Conservation (phyloP, 2,113 vertebrate species). For the Cyanoderma ruficeps region DNA sequence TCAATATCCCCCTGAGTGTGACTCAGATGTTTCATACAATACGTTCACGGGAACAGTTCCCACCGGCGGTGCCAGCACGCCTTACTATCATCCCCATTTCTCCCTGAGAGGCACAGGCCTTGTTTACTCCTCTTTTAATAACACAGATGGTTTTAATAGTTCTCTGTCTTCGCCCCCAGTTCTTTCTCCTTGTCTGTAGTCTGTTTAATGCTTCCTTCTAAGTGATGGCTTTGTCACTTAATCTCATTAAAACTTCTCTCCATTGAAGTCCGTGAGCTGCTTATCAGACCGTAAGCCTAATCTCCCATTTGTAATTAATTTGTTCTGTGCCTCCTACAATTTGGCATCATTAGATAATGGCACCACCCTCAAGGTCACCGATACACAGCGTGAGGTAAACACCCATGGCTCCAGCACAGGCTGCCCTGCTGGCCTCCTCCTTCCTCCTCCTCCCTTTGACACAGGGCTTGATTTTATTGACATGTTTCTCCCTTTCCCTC, state of each 20-base stretch:
- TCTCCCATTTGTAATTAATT: slow-evolving; percentile 67
- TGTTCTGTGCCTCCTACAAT: slow-evolving; percentile 57
- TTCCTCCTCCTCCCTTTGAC: not conserved
- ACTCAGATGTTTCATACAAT: not conserved
- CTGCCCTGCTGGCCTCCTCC: not conserved
- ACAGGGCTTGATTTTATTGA: slow-evolving; percentile 15
- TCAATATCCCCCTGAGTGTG: not conserved
- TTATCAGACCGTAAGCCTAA: slow-evolving; percentile 63
- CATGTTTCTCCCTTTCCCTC: not conserved
- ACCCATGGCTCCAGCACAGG: not conserved
- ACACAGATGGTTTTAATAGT: slow-evolving; percentile 57
- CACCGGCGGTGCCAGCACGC: not conserved
- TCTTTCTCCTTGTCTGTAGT: slow-evolving; percentile 29
- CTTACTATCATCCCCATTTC: not conserved
- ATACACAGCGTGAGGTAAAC: not conserved
- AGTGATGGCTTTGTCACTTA: slow-evolving; percentile 53
- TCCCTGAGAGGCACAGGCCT: slow-evolving; percentile 19
- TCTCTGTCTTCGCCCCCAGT: slow-evolving; percentile 12
- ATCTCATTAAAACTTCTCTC: slow-evolving; percentile 67
- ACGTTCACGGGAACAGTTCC: not conserved
- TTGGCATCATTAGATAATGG: slow-evolving; percentile 55
- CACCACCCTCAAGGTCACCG: slow-evolving; percentile 49
- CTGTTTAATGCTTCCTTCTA: slow-evolving; percentile 53
- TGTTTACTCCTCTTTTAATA: slow-evolving; percentile 57
- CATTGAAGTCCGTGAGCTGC: slow-evolving; percentile 30